Evolutionary conservation across 2,888 invertebrate genomes (phyloP), one percentile per base, ranked within the genome.

Genomic region (Branchinecta sandiegonensis): DNA sequence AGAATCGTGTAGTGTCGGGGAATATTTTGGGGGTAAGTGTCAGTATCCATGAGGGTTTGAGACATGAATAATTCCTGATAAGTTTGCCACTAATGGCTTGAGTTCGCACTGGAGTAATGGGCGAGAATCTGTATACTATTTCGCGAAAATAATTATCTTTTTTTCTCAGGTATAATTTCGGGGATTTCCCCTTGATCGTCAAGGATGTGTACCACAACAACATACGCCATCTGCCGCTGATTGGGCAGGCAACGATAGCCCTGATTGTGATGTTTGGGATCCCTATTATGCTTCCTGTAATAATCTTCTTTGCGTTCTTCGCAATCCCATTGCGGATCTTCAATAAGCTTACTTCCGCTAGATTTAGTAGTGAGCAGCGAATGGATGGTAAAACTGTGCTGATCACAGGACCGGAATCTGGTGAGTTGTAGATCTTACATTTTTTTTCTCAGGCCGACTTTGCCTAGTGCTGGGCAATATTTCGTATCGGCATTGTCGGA

Each of bases 381-480:
- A 13, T 68, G 14, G 68, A 68, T 66, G 68, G 68, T 12, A 66
- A 66, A 47, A 68, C 68, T 46, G 68, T 68, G 17, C 65, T 68
- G 12, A 47, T 68, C 11, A 68, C 68, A 9, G 68, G 68, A 8
- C 63, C 65, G 12, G 64, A 47, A n/a, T 68, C 68, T 47, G 68
- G 68, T 68, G 47, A 23, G n/a, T 66, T 56, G 37, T 4, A 37
- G 37, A 37, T 37, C 6, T 37, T 37, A 0, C 6, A 37, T 6
- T 37, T 37, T 37, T 37, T 37, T 37, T 37, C 5, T 37, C 37
- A 37, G 37, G 37, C 37, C 37, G 37, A 37, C 37, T 37, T 2
- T 37, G 6, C 37, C 37, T 37, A 37, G 6, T 37, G 37, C 6
- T 37, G 4, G 37, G 6, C 37, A 37, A 37, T 6, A 37, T 6